These are phyloP conservation scores for Myotis brandtii DNA, from an alignment of 2,113 vertebrate genomes.

Conservation along the genomic window DNA sequence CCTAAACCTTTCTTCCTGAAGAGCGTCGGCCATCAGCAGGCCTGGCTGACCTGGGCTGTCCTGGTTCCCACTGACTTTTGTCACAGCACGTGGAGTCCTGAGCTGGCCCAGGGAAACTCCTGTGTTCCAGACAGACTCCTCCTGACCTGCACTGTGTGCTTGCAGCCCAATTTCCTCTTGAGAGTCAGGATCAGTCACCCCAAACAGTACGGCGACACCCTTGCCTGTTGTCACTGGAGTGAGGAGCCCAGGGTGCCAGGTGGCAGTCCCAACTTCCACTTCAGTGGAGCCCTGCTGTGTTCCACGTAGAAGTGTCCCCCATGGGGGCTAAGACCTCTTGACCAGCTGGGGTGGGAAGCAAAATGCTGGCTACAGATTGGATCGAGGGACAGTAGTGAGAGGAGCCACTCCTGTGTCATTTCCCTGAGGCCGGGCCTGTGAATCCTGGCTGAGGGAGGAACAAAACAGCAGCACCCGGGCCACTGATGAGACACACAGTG, in stretches of 20 bases:
- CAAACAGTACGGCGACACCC: background rate
- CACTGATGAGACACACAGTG: background rate
- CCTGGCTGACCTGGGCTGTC: background rate
- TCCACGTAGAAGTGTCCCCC: background rate
- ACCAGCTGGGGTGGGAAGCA: background rate
- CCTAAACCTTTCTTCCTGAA: background rate
- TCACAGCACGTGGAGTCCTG: background rate
- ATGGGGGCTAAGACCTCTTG: background rate
- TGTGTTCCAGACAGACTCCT: background rate
- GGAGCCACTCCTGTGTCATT: background rate
- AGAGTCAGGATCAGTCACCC: background rate
- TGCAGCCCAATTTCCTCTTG: background rate
- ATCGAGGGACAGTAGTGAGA: background rate
- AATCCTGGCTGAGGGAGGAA: background rate
- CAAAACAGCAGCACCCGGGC: background rate
- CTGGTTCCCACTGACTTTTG: background rate
- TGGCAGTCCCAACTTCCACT: background rate
- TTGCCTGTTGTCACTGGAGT: background rate
- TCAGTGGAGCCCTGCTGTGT: background rate
- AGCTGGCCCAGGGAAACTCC: background rate
- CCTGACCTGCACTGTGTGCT: background rate
- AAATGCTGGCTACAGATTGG: background rate
- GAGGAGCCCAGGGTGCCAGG: background rate
- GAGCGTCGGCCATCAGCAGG: background rate
- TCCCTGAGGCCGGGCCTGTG: no score